These are phyloP conservation scores for Lacerta agilis DNA, from an alignment of 2,797 vertebrate genomes.

Conservation along the genomic window DNA sequence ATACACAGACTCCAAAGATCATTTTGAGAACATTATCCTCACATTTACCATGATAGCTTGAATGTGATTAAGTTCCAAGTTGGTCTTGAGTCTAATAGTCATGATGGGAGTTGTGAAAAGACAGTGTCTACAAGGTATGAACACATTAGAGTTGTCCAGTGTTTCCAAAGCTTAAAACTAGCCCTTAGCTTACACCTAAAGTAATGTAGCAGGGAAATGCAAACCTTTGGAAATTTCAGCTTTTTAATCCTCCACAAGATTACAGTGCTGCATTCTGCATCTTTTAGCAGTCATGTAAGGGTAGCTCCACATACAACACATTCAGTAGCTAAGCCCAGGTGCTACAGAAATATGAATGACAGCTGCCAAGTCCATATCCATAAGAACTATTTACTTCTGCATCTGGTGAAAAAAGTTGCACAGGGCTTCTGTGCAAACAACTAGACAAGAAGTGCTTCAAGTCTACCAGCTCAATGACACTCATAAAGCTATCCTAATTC, in stretches of 20 bases:
- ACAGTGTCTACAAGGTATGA: background rate
- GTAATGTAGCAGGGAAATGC: background rate
- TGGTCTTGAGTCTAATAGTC: background rate
- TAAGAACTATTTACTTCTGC: background rate
- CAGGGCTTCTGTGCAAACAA: background rate
- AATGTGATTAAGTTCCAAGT: background rate
- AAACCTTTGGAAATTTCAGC: background rate
- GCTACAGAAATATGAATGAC: background rate
- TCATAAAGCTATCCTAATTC: too few relatives aligned
- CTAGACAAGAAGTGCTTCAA: background rate
- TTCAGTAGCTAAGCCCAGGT: background rate
- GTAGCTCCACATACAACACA: background rate
- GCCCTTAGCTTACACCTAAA: background rate
- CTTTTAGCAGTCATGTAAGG: background rate
- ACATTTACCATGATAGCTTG: background rate
- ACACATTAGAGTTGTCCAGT: background rate
- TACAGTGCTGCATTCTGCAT: background rate
- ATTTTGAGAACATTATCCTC: background rate
- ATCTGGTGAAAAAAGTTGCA: background rate
- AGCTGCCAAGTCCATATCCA: background rate
- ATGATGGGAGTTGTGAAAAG: background rate
- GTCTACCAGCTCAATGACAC: too few relatives aligned
- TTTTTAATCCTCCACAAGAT: too few relatives aligned
- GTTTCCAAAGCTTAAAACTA: background rate
- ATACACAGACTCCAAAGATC: background rate